Base-by-base conservation (phyloP, 2,113 vertebrate species). In the Osmerus eperlanus region DNA sequence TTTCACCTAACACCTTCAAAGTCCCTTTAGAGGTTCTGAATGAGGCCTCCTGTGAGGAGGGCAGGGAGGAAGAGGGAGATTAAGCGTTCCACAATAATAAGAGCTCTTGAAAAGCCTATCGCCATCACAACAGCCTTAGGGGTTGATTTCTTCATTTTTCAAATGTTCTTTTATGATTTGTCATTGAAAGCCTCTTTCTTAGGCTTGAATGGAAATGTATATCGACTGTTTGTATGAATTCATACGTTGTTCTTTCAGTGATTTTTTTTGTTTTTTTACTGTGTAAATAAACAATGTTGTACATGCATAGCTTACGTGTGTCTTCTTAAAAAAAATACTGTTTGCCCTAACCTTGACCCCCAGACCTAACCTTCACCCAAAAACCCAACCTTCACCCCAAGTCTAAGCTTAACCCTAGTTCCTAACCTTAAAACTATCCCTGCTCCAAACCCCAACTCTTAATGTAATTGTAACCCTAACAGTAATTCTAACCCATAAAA, bases 211-310 rank as follows among this genome's bases (percentile, higher is more conserved):
- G 74, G n/a, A 79, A 88, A 87, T 92, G 84, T 85, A 88, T 89
- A 84, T 75, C 65, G 79, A 75, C 51, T 79, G 78, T 88, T 87
- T 92, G 80, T 88, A 87, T 84, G 70, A 88, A 80, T 87, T 87
- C 62, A 75, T 72, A 71, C 78, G 75, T 85, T 82, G 68, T 76
- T 81, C 69, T 71, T 78, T 73, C 80, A 68, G 85, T 81, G 29
- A 6, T 36, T 3, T 36, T 6, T 6, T 36, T 63, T 15, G 25
- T 58, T 86, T 89, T 79, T 88, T 78, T 90, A 88, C 83, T 52
- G 65, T 88, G 86, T 88, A 85, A 91, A 92, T 92, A 92, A 92
- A 91, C 77, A 32, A 73, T 47, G 86, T 89, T 83, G 79, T 84
- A 78, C 72, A 83, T 82, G 86, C 73, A 67, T 56, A 19, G 19